These are phyloP conservation scores for Saturnia japonica DNA, from an alignment of 2,888 invertebrate genomes.

Conservation along the genomic window DNA sequence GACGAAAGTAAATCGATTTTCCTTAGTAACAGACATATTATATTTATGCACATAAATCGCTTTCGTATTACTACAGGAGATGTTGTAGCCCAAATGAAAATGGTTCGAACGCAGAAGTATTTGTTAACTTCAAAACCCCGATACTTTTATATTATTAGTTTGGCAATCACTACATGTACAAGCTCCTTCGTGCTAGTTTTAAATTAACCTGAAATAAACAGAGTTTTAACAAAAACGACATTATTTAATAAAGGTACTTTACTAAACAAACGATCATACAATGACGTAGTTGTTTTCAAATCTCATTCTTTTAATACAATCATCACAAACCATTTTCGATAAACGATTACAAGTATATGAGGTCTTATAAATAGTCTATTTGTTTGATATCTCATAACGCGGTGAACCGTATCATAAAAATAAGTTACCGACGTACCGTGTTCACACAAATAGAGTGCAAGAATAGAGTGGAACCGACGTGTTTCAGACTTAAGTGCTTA, in stretches of 20 bases:
- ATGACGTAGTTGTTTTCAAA: background rate
- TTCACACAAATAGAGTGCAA: conserved; percentile 20
- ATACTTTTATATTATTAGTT: background rate
- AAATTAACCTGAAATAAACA: background rate
- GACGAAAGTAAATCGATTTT: conserved; percentile 2
- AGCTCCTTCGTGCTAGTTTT: background rate
- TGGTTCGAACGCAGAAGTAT: background rate
- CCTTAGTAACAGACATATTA: background rate
- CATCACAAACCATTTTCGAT: conserved; percentile 3
- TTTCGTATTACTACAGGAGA: background rate
- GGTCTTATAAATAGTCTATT: conserved; percentile 15
- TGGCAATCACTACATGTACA: background rate
- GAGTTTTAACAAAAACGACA: background rate
- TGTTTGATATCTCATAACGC: conserved; percentile 21
- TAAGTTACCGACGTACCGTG: conserved; percentile 25
- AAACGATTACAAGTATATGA: background rate
- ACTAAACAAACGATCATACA: background rate
- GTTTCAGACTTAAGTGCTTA: conserved; percentile 19
- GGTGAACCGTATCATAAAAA: conserved; percentile 23
- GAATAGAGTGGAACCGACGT: conserved; percentile 25
- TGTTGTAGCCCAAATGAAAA: background rate
- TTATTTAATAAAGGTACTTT: background rate
- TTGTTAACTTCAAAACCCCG: background rate
- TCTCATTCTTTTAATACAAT: background rate
- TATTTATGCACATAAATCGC: background rate